A percentile compares a stretch with the other conserved stretches of the same genome.
Conservation (phyloP, 2,797 vertebrate genomes). For the Calcarius lapponicus region DNA sequence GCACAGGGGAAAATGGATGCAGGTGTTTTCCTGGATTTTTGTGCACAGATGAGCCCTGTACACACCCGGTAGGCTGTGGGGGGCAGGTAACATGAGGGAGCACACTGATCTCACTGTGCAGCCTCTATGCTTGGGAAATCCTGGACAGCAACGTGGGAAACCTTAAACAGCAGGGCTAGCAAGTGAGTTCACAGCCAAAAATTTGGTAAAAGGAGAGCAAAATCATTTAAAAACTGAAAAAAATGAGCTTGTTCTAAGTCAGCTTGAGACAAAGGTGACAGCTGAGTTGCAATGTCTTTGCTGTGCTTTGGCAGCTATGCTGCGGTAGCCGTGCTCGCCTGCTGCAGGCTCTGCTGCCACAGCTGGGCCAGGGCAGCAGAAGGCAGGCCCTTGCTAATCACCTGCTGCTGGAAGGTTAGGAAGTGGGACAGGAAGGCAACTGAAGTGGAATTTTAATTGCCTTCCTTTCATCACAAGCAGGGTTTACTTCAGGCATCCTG, state of each 20-base stretch:
- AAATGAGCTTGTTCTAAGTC: background rate
- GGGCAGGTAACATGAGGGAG: background rate
- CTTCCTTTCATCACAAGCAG: constrained; percentile 52
- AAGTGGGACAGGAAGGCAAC: constrained; percentile 43
- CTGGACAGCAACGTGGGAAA: background rate
- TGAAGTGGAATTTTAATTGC: constrained; percentile 69
- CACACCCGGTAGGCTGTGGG: accelerated
- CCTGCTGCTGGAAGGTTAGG: constrained; percentile 51
- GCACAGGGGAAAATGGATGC: background rate
- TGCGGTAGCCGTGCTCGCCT: accelerated
- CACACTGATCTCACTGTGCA: background rate
- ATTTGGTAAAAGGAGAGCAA: background rate
- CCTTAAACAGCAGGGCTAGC: background rate
- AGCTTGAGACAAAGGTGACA: accelerated
- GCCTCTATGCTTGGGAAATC: background rate
- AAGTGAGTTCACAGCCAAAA: background rate
- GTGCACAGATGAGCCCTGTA: background rate
- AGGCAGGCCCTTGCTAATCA: background rate
- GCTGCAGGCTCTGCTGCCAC: background rate
- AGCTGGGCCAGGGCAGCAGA: background rate
- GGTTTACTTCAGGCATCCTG: constrained; percentile 23
- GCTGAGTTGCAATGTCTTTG: accelerated
- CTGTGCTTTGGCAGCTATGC: background rate
- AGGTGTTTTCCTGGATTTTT: background rate
- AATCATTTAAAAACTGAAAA: background rate